Percentiles rank a stretch among this genome's conserved stretches.
Evolutionary conservation across 2,888 invertebrate genomes (phyloP).

Genomic region (Drosophila planitibia): DNA sequence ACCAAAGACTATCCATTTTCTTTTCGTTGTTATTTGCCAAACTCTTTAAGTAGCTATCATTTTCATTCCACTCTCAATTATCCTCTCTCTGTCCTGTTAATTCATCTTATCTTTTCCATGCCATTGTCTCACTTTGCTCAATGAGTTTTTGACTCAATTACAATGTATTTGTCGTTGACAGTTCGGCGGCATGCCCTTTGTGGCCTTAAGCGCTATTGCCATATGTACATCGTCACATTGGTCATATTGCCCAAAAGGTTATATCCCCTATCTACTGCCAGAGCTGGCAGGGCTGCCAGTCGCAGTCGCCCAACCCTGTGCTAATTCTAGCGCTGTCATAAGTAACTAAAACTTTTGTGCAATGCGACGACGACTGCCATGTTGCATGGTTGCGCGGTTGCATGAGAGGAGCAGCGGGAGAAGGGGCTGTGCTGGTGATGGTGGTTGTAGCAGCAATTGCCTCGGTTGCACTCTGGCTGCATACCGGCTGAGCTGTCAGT

Average conservation of each 20-base stretch:
- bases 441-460: background rate
- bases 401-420: background rate
- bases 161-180: conserved; percentile 2
- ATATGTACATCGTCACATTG: conserved; percentile 36
- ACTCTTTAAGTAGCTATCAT: background rate
- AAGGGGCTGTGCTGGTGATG: background rate
- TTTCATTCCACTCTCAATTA: background rate
- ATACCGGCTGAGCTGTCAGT: conserved; percentile 40
- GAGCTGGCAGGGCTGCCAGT: conserved; percentile 8
- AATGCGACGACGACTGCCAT: conserved; percentile 24
- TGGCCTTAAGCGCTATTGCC: background rate
- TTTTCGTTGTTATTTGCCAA: background rate
- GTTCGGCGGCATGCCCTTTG: background rate
- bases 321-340: conserved; percentile 25
- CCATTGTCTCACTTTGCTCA: background rate
- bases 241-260: conserved; percentile 37
- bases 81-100: background rate
- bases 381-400: conserved; percentile 22
- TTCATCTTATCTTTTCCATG: background rate
- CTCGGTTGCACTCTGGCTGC: conserved; percentile 24
- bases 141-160: conserved; percentile 7
- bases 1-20: background rate
- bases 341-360: conserved; percentile 51
- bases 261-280: conserved; percentile 7
- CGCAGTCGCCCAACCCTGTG: conserved; percentile 7